Evolutionary conservation across 2,113 vertebrate species (phyloP), one percentile per base, ranked within the genome.

Genomic region (Silurus glanis): DNA sequence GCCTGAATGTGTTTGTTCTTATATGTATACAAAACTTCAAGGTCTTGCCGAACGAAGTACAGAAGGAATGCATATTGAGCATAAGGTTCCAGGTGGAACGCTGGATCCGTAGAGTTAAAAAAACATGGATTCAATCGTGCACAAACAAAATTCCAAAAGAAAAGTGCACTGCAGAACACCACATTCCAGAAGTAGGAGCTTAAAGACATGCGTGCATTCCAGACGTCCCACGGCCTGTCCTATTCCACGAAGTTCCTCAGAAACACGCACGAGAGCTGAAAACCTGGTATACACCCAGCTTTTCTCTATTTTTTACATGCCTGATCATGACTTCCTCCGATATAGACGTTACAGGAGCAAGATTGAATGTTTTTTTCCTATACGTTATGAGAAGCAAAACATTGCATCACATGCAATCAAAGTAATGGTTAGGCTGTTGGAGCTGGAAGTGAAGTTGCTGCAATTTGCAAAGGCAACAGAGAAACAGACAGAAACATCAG

Each of bases 171-270:
- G 55, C 71, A 53, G 82, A 85, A 89, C 49, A 47, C 4, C 71
- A 79, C 88, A 89, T 87, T 89, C 80, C 83, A 83, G 61, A 58
- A 78, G 88, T 89, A 72, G 85, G 88, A 87, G 88, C 83, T 61
- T 56, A 76, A 45, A 59, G 45, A 89, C 56, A 74, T 17, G 55
- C 9, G 16, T 80, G 66, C 83, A 87, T 87, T 87, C 88, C 81
- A 74, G 59, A 53, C 74, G 12, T 74, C 83, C 80, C 82, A 84
- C 86, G n/a, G 74, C 78, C 51, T 78, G 76, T 83, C 71, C 55
- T 55, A 71, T 82, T 82, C 37, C 23, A 85, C 61, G 58, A 59
- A 69, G 4, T 3, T 14, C 28, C 74, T 62, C 47, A 2, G 25
- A 21, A 14, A 66, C 61, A 74, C 62, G 55, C 51, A 51, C 13